phyloP scores from a whole-genome alignment of 2,113 vertebrate species.

The Ciconia maguari region DNA sequence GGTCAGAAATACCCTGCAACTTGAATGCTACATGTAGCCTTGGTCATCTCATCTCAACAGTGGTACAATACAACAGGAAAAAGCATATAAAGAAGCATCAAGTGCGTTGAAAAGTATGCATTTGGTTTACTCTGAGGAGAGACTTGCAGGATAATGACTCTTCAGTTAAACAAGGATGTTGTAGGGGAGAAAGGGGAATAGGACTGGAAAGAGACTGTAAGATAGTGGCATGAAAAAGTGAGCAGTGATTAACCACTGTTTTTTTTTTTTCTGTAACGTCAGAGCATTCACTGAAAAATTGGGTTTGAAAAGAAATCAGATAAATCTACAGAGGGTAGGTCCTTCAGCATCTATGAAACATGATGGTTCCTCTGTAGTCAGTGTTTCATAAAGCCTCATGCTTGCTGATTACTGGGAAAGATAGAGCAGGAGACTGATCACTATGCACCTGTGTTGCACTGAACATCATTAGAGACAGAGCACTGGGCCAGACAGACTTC shows the following conservation, averaged over 20 bases:
- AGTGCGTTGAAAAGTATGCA: background rate
- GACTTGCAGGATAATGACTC: background rate
- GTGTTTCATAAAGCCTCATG: background rate
- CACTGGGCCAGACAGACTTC: background rate
- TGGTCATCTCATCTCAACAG: background rate
- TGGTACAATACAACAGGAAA: background rate
- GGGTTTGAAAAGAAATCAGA: background rate
- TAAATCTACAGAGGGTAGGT: background rate
- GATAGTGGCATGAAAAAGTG: background rate
- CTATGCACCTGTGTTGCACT: background rate
- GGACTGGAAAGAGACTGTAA: background rate
- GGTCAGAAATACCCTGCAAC: background rate
- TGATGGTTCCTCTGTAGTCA: background rate
- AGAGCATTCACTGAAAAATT: background rate
- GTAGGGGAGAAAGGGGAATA: background rate
- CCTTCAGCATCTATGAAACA: background rate
- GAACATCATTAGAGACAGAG: background rate
- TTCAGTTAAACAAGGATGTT: background rate
- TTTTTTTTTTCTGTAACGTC: background rate
- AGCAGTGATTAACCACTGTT: background rate
- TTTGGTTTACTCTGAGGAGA: background rate
- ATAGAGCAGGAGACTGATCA: background rate
- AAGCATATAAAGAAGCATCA: background rate
- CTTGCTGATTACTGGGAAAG: background rate
- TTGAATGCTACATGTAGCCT: fast-evolving